These are phyloP conservation scores for Bubo bubo DNA, from an alignment of 2,113 vertebrate genomes.

Conservation along the genomic window DNA sequence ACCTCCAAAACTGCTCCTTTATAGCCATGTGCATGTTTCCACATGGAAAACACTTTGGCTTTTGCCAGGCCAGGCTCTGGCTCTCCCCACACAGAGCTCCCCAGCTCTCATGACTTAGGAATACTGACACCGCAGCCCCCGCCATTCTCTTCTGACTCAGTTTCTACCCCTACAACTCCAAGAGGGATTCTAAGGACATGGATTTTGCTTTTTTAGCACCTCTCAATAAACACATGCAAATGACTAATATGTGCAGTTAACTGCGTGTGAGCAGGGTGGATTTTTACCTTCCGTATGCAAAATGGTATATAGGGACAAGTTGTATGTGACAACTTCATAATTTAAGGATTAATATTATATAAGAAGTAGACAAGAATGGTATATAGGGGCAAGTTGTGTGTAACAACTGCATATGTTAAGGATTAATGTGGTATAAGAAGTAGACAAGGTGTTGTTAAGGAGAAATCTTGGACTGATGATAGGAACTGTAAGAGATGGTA, in stretches of 20 bases:
- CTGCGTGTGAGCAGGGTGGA: neutral
- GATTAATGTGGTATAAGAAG: neutral
- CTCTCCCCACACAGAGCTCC: neutral
- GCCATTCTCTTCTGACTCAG: neutral
- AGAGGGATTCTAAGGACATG: neutral
- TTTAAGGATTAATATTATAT: neutral
- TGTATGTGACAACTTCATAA: no score
- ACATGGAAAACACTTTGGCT: neutral
- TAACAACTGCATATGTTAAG: no score
- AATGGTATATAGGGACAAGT: neutral
- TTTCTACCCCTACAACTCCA: neutral
- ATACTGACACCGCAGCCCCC: neutral
- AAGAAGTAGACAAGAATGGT: neutral
- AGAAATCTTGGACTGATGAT: neutral
- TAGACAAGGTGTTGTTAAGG: neutral
- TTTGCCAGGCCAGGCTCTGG: neutral
- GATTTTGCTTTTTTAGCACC: neutral
- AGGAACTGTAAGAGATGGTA: no score
- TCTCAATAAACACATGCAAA: neutral
- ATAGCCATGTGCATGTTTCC: accelerated
- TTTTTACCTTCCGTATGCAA: neutral
- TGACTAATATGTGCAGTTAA: neutral
- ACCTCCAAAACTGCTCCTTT: neutral
- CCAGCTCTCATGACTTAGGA: accelerated
- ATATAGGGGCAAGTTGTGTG: neutral